Percentiles rank a stretch among this genome's conserved stretches.
These are phyloP conservation scores for Chrysodeixis includens DNA, from an alignment of 2,888 invertebrate species.

Conservation along the genomic window DNA sequence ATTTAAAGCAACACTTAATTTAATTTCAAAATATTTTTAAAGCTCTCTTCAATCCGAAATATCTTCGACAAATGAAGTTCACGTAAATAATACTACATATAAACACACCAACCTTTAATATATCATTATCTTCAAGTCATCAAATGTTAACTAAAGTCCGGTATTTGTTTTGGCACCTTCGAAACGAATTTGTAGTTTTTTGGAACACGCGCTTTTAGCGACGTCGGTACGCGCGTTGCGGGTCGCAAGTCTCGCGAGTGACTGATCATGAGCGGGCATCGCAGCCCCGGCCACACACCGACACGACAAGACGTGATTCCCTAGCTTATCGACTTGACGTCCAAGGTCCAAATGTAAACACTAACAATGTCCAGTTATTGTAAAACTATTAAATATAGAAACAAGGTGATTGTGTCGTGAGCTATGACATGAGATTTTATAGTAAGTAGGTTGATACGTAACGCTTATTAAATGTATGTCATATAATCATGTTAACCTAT, in stretches of 20 bases:
- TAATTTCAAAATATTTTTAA: neutral
- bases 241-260: slow-evolving; percentile 59
- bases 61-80: slow-evolving; percentile 6
- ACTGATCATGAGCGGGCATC: slow-evolving; percentile 46
- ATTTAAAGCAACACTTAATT: neutral
- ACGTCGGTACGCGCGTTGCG: slow-evolving; percentile 36
- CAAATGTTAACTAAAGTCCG: slow-evolving; percentile 27
- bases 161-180: slow-evolving; percentile 29
- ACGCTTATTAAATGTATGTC: slow-evolving; percentile 9
- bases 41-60: neutral
- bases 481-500: neutral
- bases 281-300: slow-evolving; percentile 51
- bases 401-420: slow-evolving; percentile 40
- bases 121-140: slow-evolving; percentile 40
- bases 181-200: slow-evolving; percentile 35
- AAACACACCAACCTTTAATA: slow-evolving; percentile 50
- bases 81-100: slow-evolving; percentile 12
- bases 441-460: slow-evolving; percentile 8
- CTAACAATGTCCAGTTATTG: slow-evolving; percentile 52
- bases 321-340: slow-evolving; percentile 72
- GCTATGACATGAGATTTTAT: slow-evolving; percentile 29
- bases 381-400: slow-evolving; percentile 44
- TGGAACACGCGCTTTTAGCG: slow-evolving; percentile 26
- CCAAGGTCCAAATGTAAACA: slow-evolving; percentile 77
- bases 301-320: slow-evolving; percentile 56